Evolutionary conservation across 2,113 vertebrate genomes (phyloP), one percentile per base, ranked within the genome.

Genomic region (Gambusia holbrooki): DNA sequence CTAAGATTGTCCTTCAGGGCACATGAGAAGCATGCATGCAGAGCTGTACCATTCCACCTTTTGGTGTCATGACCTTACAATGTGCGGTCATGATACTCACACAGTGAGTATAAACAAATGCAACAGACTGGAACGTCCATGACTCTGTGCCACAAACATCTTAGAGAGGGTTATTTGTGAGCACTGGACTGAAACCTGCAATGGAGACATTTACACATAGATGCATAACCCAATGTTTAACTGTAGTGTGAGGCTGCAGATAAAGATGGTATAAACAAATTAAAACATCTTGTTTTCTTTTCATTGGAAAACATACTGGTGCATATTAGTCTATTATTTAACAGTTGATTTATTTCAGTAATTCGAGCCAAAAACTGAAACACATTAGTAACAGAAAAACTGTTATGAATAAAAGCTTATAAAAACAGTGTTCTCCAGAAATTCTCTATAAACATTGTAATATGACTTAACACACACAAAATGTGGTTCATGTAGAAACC

Each of bases 31-130:
- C 67, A 73, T 69, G 28, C 51, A 73, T 66, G 74, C 48, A 74
- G 60, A 73, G 48, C 22, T 58, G 74, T 67, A 58, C 13, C 32
- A 15, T 27, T 77, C 62, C 40, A 62, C 76, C 76, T 77, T 79
- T 69, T 69, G 69, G 83, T 74, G 67, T 77, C 76, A 66, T 73
- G 69, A 85, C 84, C 83, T 81, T 71, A 84, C 78, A 84, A 67
- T 27, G 27, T 68, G 77, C 61, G 37, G 40, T 74, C 76, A 62
- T 66, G 58, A 84, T 81, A 35, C 83, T 86, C 64, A 80, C 75
- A 78, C 77, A 58, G 63, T 75, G 73, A 82, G 48, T 69, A 66
- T 71, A 62, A 81, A 80, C 84, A 62, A 68, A 73, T 37, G 81
- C 71, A 32, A 73, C 66, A 71, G 74, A 87, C 81, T 74, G 77